Base-by-base conservation (phyloP, 1,140 invertebrate species). In the Micrasema minimum region DNA sequence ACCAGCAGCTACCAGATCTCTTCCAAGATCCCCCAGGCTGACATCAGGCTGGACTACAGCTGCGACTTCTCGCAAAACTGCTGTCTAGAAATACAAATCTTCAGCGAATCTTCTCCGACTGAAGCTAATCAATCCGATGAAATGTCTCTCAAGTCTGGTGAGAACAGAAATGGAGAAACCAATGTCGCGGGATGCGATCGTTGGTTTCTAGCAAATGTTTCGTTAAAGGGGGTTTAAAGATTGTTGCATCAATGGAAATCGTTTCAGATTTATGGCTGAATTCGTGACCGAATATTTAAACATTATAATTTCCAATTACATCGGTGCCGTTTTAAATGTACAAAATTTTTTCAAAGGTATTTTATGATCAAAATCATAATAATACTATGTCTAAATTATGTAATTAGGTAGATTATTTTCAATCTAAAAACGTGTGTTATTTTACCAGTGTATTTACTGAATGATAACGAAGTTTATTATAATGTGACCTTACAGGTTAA, bases 191-290 rank as follows among this genome's bases (percentile, higher is more conserved):
- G 9, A 11, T 35, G 26, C 3, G 35, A 35, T 18, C 38, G 41
- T 66, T 75, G 74, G 74, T 75, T 72, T 66, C 74, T 67, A 31
- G 66, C 66, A 2, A 67, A 45, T 10, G 46, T 70, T 7, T 18
- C 22, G 9, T 31, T 75, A 23, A 75, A 75, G 43, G 74, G 74
- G 74, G 12, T 75, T 75, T 48, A 72, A 75, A 55, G 70, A 71
- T 18, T 41, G 48, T 16, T 69, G 48, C 41, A 48, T 75, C 26
- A 71, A 71, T 31, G 73, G 73, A 46, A 50, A 69, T 66, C 4
- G 38, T 72, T 10, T 72, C 69, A 31, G 53, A 71, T 66, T 31
- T 20, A 1, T 75, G 69, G 73, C 38, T 46, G 5, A 48, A 18
- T 18, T 50, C 67, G 18, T 69, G 67, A 43, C 45, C 3, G 26